Evolutionary conservation across 2,888 invertebrate genomes (phyloP).

Genomic region (Eledona agricola): DNA sequence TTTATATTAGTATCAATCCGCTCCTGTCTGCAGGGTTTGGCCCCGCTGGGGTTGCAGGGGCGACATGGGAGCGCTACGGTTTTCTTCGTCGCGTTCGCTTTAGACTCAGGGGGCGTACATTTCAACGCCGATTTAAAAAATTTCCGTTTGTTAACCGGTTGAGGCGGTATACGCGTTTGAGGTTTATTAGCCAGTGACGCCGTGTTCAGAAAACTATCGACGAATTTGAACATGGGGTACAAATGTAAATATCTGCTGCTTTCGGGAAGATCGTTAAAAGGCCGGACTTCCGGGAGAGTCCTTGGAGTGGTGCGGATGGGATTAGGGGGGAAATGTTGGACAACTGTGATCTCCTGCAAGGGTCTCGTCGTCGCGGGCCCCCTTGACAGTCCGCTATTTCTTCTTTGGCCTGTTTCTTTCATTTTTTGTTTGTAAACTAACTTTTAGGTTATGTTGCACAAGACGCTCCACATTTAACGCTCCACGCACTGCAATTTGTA

Average conservation of each 20-base stretch:
- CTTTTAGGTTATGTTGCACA: slow-evolving; percentile 31
- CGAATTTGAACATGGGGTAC: slow-evolving; percentile 20
- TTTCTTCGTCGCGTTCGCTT: no score
- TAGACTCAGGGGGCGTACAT: no score
- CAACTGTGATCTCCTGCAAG: slow-evolving; percentile 5
- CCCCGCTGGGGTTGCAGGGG: no score
- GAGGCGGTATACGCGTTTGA: no score
- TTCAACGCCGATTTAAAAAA: no score
- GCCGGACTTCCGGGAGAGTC: slow-evolving; percentile 13
- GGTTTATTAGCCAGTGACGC: no score
- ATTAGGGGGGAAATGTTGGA: slow-evolving; percentile 20
- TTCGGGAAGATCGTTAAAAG: slow-evolving; percentile 2
- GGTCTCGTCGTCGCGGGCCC: not conserved
- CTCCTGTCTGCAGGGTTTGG: no score
- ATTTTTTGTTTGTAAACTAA: slow-evolving; percentile 30
- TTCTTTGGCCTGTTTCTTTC: slow-evolving; percentile 1
- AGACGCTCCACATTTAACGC: no score
- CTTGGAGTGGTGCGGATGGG: not conserved
- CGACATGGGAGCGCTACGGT: no score
- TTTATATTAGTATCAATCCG: slow-evolving; percentile 9
- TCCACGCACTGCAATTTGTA: no score
- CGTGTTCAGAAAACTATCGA: slow-evolving; percentile 16
- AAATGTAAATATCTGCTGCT: slow-evolving; percentile 3
- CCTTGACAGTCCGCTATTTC: not conserved
- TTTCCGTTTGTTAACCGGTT: no score